Evolutionary conservation across 2,888 invertebrate genomes (phyloP), one percentile per base, ranked within the genome.

Genomic region (Dynastes maya): DNA sequence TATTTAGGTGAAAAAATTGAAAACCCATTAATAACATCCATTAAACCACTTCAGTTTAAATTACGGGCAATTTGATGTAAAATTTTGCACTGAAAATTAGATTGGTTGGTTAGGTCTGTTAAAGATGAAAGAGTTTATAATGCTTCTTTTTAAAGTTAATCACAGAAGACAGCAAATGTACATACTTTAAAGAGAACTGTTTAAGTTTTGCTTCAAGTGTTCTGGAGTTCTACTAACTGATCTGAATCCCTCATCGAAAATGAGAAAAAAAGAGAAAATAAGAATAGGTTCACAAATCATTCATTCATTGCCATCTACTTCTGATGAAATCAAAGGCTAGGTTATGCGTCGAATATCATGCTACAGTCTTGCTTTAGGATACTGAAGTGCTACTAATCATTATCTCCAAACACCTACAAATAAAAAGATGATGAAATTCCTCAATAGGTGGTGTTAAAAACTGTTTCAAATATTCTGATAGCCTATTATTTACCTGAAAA

Each of bases 341-440:
- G 32, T 37, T 37, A 37, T 22, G 92, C 88, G 76, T 87, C 86
- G 82, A 93, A 92, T 11, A 92, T 91, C 61, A 89, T 86, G 64
- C 89, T 89, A 13, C 92, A 92, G 84, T 93, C 93, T 85, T 93
- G 93, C 81, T 92, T 92, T 64, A 91, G 86, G 72, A 93, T 92
- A 77, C 91, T 91, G 91, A 90, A 6, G 88, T 87, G 0, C 89
- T 82, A 45, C 79, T 79, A 29, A 84, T 22, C 67, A 84, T 82
- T 65, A 82, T 80, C 32, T 84, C 84, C 78, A 88, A 81, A 83
- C 87, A 88, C 82, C 87, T 87, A 82, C 6, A 77, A 78, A 53
- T 40, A 27, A 27, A 64, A 11, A 45, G 9, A 45, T 45, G 6
- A 2, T 8, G 8, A 11, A 11, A 45, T 45, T 2, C 45, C 8